Conservation (phyloP, 2,797 vertebrate genomes). For the Argentina silus region DNA sequence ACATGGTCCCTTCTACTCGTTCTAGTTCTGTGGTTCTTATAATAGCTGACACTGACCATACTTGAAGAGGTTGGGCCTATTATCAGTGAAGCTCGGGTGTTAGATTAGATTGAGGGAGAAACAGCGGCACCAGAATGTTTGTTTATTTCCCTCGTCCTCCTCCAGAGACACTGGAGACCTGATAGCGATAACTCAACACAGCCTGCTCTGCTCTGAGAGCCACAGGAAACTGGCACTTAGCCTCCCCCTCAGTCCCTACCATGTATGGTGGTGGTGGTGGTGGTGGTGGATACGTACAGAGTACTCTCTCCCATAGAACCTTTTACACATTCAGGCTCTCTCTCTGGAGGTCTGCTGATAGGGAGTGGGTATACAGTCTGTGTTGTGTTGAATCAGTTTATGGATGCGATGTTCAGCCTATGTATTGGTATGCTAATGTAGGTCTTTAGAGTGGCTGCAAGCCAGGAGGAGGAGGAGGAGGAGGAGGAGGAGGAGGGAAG, state of each 20-base stretch:
- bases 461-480: conserved; percentile 40
- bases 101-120: conserved; percentile 30
- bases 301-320: no score
- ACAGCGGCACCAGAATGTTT: conserved; percentile 5
- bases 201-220: background rate
- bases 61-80: background rate
- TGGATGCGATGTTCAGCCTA: background rate
- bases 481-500: conserved; percentile 13
- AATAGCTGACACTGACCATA: background rate
- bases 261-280: conserved; percentile 18
- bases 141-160: conserved; percentile 20
- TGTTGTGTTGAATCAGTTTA: background rate
- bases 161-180: conserved; percentile 10
- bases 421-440: conserved; percentile 78
- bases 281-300: background rate
- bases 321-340: no score
- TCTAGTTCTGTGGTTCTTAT: no score
- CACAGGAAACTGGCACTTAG: background rate
- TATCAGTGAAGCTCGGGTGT: conserved; percentile 1
- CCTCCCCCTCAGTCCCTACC: conserved; percentile 10
- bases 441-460: conserved; percentile 44
- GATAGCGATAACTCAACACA: conserved; percentile 9
- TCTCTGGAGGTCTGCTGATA: background rate
- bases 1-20: no score
- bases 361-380: background rate